Evolutionary conservation across 2,797 vertebrate species (phyloP).

Genomic region (Odontamblyopus rebecca): DNA sequence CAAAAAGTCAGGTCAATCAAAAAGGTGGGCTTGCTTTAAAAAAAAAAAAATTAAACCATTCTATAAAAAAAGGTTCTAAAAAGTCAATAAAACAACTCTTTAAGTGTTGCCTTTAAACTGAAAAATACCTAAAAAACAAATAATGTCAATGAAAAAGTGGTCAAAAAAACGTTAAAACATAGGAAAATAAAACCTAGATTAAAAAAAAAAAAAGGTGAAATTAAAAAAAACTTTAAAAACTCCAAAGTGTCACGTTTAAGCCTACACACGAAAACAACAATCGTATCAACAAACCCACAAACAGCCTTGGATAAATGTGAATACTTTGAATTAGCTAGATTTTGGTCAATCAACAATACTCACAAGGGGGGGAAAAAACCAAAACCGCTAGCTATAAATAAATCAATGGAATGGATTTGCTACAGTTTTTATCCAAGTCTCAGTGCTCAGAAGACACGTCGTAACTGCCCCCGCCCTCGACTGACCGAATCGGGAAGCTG

Average conservation of each 20-base stretch:
- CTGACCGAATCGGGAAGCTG: slow-evolving; percentile 81
- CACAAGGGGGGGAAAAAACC: neutral
- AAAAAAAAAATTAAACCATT: neutral
- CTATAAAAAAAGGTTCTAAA: neutral
- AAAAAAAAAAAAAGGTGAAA: no score
- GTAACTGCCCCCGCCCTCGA: slow-evolving; percentile 63
- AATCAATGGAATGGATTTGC: slow-evolving; percentile 44
- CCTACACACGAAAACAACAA: neutral
- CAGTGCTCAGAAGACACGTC: slow-evolving; percentile 66
- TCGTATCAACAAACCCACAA: neutral
- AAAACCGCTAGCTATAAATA: neutral
- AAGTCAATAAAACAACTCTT: no score
- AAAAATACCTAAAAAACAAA: no score
- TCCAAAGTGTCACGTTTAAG: neutral
- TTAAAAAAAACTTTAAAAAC: neutral
- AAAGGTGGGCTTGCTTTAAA: neutral
- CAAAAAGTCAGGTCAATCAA: neutral
- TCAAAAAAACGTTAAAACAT: no score
- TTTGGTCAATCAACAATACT: neutral
- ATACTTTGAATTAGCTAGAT: neutral
- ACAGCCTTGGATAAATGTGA: neutral
- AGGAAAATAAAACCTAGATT: neutral
- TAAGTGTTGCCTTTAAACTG: no score
- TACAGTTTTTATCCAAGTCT: slow-evolving; percentile 73
- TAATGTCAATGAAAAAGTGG: no score